phyloP scores from a whole-genome alignment of 1,140 invertebrate species.

The Drosophila albomicans region DNA sequence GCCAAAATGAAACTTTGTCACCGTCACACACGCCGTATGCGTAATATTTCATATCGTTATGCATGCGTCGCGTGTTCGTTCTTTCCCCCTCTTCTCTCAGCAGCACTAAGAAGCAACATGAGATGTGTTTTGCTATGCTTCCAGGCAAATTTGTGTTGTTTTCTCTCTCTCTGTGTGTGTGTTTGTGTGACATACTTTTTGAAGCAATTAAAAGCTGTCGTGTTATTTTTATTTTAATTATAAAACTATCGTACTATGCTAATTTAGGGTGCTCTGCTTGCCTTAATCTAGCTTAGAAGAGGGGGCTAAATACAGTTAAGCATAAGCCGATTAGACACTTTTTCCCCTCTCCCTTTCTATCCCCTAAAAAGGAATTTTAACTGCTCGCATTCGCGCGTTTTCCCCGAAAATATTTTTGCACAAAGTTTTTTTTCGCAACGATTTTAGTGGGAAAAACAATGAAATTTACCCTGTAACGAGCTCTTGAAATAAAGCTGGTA shows the following conservation, averaged over 20 bases:
- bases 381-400: neutral
- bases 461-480: neutral
- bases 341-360: neutral
- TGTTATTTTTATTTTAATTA: conserved; percentile 71
- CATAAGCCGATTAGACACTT: conserved; percentile 30
- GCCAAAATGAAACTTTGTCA: conserved; percentile 58
- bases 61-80: conserved; percentile 50
- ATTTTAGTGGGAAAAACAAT: no score
- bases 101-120: neutral
- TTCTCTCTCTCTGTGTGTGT: conserved; percentile 21
- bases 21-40: conserved; percentile 66
- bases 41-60: conserved; percentile 67
- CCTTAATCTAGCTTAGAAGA: conserved; percentile 11
- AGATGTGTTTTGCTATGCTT: neutral
- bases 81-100: no score
- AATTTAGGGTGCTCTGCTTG: conserved; percentile 35
- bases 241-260: conserved; percentile 65
- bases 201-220: conserved; percentile 60
- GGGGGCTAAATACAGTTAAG: conserved; percentile 7
- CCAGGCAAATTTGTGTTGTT: conserved; percentile 15
- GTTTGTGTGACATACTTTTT: conserved; percentile 51
- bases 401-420: neutral
- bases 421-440: neutral
- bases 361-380: neutral
- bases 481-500: neutral